phyloP scores from a whole-genome alignment of 2,888 invertebrate species.

The Sepiola atlantica region DNA sequence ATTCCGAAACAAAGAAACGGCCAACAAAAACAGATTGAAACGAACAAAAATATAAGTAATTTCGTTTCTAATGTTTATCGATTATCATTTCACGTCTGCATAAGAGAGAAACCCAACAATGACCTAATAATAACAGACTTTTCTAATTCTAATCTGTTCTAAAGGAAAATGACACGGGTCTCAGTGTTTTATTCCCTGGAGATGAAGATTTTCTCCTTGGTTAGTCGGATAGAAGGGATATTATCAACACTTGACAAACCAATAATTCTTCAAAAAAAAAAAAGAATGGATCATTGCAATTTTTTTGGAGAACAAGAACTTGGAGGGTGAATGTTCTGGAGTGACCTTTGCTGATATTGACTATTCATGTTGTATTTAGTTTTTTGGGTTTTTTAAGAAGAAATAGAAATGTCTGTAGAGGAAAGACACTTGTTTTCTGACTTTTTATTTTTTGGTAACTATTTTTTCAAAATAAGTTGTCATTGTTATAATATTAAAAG shows the following conservation, averaged over 20 bases:
- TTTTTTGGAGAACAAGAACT: not conserved
- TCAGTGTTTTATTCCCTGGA: not conserved
- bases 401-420: not conserved
- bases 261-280: not conserved
- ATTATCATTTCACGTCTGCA: not conserved
- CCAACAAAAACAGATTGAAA: not conserved
- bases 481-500: too few relatives aligned
- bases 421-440: not conserved
- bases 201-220: not conserved
- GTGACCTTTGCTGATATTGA: not conserved
- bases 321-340: not conserved
- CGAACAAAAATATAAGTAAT: not conserved
- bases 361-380: not conserved
- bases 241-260: not conserved
- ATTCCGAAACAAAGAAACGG: too few relatives aligned
- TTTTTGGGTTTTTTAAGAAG: not conserved
- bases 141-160: not conserved
- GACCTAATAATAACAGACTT: not conserved
- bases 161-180: not conserved
- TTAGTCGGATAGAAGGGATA: not conserved
- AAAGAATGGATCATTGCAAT: not conserved
- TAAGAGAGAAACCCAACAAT: not conserved
- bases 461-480: not conserved
- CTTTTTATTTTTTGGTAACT: not conserved
- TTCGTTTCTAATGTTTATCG: not conserved